Percentiles rank a stretch among this genome's conserved stretches.
These are phyloP conservation scores for Patella depressa DNA, from an alignment of 2,888 invertebrate species.

Conservation along the genomic window DNA sequence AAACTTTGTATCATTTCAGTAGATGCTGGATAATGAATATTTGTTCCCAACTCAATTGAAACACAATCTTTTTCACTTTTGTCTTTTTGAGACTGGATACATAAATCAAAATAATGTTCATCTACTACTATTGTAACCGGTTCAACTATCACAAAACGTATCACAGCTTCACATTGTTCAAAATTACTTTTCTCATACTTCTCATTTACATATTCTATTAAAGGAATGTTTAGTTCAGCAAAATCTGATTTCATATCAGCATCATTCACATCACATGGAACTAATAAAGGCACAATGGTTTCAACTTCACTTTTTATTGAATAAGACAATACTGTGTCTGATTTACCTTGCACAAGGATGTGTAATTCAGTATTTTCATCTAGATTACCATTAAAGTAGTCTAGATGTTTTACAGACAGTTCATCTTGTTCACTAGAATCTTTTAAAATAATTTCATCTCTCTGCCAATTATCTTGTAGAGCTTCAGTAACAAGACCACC, in stretches of 20 bases:
- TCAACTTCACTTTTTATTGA: not conserved
- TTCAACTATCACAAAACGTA: conserved; percentile 10
- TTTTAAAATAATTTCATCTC: no score
- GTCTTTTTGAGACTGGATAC: not conserved
- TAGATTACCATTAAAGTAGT: not conserved
- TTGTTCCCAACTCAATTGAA: not conserved
- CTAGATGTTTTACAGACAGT: not conserved
- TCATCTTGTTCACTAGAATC: not conserved
- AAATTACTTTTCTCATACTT: not conserved
- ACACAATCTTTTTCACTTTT: not conserved
- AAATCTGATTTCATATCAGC: not conserved
- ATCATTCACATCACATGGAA: not conserved
- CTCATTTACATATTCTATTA: not conserved
- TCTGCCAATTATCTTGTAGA: no score
- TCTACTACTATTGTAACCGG: not conserved
- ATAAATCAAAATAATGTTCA: not conserved
- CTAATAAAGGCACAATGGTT: not conserved
- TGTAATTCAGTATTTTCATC: not conserved
- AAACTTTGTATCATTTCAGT: conserved; percentile 24
- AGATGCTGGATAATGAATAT: conserved; percentile 15
- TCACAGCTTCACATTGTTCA: conserved; percentile 1
- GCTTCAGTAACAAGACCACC: no score
- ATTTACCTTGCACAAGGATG: not conserved
- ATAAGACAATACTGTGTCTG: not conserved
- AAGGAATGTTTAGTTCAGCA: conserved; percentile 4